Evolutionary conservation across 2,797 vertebrate genomes (phyloP), one percentile per base, ranked within the genome.

Genomic region (Craterocephalus amniculus): DNA sequence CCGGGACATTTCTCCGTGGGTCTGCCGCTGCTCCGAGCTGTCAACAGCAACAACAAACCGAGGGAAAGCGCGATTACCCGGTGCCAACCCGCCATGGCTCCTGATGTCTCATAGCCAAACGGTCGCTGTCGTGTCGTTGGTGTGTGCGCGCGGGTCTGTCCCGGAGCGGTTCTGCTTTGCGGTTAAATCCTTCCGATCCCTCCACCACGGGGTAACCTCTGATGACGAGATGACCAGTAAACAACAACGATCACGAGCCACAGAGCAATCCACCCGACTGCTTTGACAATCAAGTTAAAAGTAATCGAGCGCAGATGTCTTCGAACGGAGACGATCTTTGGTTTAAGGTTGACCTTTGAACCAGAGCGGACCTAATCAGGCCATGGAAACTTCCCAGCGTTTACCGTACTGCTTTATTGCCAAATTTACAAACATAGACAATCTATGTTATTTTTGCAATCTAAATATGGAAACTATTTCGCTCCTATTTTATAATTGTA

Each of bases 61-160:
- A 85, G 5, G 7, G 67, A 82, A 48, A 64, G 12, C 62, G 70
- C 64, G 60, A 58, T 71, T 61, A 87, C 60, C 78, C 75, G 66
- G 72, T 76, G 49, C 73, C 87, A 31, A 72, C 63, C 65, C 80
- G 77, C 89, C 91, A 93, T 93, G 81, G 61, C 72, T 74, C 58
- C 59, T 10, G 64, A 14, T 79, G 40, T 79, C 68, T 92, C 91
- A 93, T 93, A 84, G 70, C 87, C 83, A 1, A 9, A 3, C 7
- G 18, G 20, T 14, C 83, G 64, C 79, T 8, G 5, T 18, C 26
- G 3, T 2, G 27, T 58, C 4, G 4, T 16, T 6, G 24, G 13
- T 45, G 32, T 27, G 24, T 35, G 27, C 26, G 2, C 20, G 58
- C 12, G 4, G 27, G 1, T 38, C 8, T 7, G 38, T 16, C 6